Evolutionary conservation across 2,113 vertebrate species (phyloP).

Genomic region (Prionailurus bengalensis): DNA sequence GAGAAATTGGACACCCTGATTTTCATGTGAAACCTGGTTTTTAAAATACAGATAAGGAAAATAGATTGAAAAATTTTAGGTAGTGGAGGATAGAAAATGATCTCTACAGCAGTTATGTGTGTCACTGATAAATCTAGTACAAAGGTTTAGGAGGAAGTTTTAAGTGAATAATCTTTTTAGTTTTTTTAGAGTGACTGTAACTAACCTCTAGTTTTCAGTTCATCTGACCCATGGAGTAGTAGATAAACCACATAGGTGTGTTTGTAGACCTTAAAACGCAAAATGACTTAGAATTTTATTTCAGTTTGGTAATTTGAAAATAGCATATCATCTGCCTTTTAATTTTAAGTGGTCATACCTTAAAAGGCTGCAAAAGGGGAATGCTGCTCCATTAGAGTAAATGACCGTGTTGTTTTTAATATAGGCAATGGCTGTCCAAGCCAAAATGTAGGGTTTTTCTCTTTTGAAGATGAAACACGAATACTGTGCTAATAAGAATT

Average conservation of each 20-base stretch:
- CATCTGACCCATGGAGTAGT: not conserved
- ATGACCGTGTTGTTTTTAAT: not conserved
- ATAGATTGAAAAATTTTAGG: not conserved
- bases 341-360: not conserved
- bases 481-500: not conserved
- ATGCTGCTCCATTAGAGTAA: not conserved
- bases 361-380: not conserved
- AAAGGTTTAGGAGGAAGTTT: not conserved
- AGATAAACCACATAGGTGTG: not conserved
- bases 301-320: not conserved
- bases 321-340: not conserved
- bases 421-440: not conserved
- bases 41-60: not conserved
- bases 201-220: not conserved
- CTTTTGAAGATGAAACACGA: slow-evolving; percentile 27
- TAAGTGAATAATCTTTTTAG: not conserved
- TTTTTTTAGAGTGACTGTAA: not conserved
- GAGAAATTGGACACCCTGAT: not conserved
- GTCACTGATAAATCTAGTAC: not conserved
- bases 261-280: not conserved
- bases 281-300: slow-evolving; percentile 14
- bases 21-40: slow-evolving; percentile 17
- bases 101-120: not conserved
- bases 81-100: not conserved
- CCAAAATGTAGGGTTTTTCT: not conserved